phyloP scores from a whole-genome alignment of 2,888 invertebrate genomes.

The Dascillus cervinus region DNA sequence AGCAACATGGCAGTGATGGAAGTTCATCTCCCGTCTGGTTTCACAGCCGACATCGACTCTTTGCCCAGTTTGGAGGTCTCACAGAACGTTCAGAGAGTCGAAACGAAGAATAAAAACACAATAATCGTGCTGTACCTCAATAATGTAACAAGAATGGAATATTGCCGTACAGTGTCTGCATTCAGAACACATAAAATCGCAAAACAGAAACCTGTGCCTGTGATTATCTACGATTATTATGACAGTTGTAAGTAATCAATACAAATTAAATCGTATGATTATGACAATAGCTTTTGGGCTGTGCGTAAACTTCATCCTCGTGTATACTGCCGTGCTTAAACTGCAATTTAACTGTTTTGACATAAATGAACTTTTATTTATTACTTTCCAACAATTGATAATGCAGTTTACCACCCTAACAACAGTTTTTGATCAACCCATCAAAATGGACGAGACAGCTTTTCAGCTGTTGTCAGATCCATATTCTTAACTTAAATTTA shows the following conservation, averaged over 20 bases:
- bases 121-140: constrained; percentile 66
- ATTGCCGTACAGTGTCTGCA: constrained; percentile 79
- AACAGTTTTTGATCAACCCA: too few relatives aligned
- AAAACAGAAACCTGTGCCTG: constrained; percentile 77
- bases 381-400: too few relatives aligned
- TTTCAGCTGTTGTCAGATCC: too few relatives aligned
- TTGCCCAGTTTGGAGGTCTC: constrained; percentile 54
- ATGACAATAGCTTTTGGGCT: too few relatives aligned
- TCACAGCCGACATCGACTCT: constrained; percentile 69
- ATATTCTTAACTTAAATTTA: too few relatives aligned
- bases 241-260: constrained; percentile 78
- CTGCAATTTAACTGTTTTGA: too few relatives aligned
- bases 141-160: constrained; percentile 53
- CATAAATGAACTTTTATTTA: too few relatives aligned
- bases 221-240: constrained; percentile 84
- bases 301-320: too few relatives aligned
- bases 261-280: too few relatives aligned
- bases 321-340: too few relatives aligned
- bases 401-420: too few relatives aligned
- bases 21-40: constrained; percentile 86
- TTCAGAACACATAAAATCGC: constrained; percentile 78
- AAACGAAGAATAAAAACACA: constrained; percentile 59
- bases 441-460: too few relatives aligned
- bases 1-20: constrained; percentile 91
- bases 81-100: constrained; percentile 56